Base-by-base conservation (phyloP, 2,113 vertebrate species). In the Megaceryle torquata region DNA sequence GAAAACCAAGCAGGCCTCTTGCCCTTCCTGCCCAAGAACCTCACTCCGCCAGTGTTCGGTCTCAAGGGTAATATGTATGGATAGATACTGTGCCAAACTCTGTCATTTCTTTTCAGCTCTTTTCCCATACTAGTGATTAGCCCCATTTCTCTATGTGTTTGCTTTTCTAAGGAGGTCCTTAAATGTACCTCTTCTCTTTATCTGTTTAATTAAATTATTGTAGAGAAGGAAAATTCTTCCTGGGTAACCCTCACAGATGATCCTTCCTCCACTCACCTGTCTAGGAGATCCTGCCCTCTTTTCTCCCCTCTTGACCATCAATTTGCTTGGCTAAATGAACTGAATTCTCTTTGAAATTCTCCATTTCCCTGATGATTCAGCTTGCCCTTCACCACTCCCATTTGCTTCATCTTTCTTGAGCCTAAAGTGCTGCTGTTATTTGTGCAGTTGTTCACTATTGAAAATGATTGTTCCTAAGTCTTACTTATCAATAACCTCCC, bases 111-210 rank as follows among this genome's bases (percentile, higher is more conserved):
- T 12, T 33, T 31, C 61, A 71, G 51, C 28, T 91, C 57, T 79
- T 91, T 82, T 82, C 85, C 70, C 44, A 56, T 39, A 43, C 33
- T 71, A 56, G 39, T 46, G 20, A 84, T 79, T 72, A n/a, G 50
- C 71, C 41, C 41, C 37, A 20, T 86, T 94, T 91, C 82, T 90
- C 24, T 72, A 14, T 0, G 5, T 83, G 71, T 86, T 91, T 94
- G 86, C 44, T 67, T 90, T 95, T 90, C 71, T 95, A 68, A 93
- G 43, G 43, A 86, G 53, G 29, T 82, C 16, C n/a, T 89, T 70
- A 79, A 41, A 89, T 16, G 43, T 82, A 84, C 56, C 29, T 43
- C 37, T 71, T 84, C 11, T 74, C 21, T 80, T 80, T 43, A 20
- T 20, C 37, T n/a, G 22, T 33, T 82, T 76, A 35, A 67, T 77